Evolutionary conservation across 2,888 invertebrate genomes (phyloP).

Genomic region (Meteorus cinctellus): DNA sequence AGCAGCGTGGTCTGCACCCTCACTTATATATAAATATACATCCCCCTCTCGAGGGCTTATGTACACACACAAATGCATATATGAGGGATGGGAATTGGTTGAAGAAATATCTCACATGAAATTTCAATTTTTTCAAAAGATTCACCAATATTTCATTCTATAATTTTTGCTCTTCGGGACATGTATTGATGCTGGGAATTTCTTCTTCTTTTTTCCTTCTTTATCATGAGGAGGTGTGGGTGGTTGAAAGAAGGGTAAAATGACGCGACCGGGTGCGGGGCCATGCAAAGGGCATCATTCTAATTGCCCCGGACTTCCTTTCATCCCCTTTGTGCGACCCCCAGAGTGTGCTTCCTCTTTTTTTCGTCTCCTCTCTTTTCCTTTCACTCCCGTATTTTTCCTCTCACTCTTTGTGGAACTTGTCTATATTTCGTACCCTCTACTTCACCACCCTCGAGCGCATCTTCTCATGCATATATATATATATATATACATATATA

Average conservation of each 20-base stretch:
- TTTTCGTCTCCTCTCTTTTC: constrained; percentile 57
- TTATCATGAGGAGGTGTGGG: constrained; percentile 39
- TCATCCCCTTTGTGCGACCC: constrained; percentile 72
- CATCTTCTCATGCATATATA: constrained; percentile 15
- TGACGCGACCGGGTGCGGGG: constrained; percentile 39
- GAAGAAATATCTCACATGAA: not conserved
- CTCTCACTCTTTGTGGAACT: constrained; percentile 29
- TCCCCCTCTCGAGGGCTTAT: not conserved
- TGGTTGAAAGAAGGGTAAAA: constrained; percentile 28
- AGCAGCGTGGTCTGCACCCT: constrained; percentile 57
- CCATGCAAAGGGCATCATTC: constrained; percentile 72
- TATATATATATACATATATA: not conserved
- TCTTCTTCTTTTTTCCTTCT: not conserved
- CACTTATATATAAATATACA: constrained; percentile 15
- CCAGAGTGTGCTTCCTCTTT: constrained; percentile 70
- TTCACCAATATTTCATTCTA: too few relatives aligned
- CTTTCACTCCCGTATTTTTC: constrained; percentile 25
- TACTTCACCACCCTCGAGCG: constrained; percentile 35
- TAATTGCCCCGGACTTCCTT: constrained; percentile 74
- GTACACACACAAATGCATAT: not conserved
- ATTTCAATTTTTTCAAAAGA: not conserved
- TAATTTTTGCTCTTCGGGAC: too few relatives aligned
- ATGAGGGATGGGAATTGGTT: not conserved
- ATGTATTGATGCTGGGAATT: not conserved
- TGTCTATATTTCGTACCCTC: constrained; percentile 15